Evolutionary conservation across 2,888 invertebrate species (phyloP), one percentile per base, ranked within the genome.

Genomic region (Amphipoea oculea): DNA sequence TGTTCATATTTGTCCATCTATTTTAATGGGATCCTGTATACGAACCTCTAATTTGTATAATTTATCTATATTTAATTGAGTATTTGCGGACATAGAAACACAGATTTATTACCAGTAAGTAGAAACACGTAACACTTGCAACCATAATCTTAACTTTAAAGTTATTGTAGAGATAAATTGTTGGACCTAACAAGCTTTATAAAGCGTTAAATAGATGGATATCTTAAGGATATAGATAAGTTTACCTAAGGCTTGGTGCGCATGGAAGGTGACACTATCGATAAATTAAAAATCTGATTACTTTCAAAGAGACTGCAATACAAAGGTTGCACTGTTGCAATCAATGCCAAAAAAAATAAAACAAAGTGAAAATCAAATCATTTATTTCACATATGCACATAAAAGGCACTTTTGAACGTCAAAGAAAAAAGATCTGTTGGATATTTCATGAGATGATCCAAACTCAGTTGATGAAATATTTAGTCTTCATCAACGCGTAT

Each of bases 101-200:
- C 12, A 75, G 48, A 85, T 86, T 85, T 83, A 85, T 86, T 42
- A 42, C 63, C 29, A n/a, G 68, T 75, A 36, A 75, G 14, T 71
- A 77, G 60, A 65, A 66, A 70, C 42, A 83, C 60, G 57, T 78
- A 71, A 72, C 65, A 77, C 72, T 68, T 54, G 76, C 82, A 82
- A 71, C 40, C 63, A 29, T 76, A 84, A 82, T 71, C 60, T 62
- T 67, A 70, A 76, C 57, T 73, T 80, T 65, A 62, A 73, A 84
- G 48, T 82, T 85, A 85, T 85, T 76, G n/a, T 2, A 70, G 54
- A 73, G 77, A 84, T 86, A 85, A 86, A 74, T 85, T 57, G 73
- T 72, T 29, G 12, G 48, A 51, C 36, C 36, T 54, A 78, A 83
- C 78, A 62, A 76, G 76, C 76, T 85, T 85, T 76, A 75, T 62